Evolutionary conservation across 2,888 invertebrate species (phyloP).

Genomic region (Aelia acuminata): DNA sequence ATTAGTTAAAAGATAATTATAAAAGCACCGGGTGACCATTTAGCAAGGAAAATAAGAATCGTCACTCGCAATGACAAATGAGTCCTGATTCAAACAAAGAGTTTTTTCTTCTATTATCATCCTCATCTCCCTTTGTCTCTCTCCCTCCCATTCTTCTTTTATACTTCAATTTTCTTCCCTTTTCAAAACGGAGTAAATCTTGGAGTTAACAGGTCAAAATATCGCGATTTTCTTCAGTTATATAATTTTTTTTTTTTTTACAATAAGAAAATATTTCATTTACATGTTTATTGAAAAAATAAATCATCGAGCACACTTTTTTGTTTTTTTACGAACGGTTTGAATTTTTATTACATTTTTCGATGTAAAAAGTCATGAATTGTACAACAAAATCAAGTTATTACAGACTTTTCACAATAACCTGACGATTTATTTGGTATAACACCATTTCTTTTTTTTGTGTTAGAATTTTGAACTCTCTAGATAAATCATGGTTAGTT

Average conservation of each 20-base stretch:
- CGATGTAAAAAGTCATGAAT: too few relatives aligned
- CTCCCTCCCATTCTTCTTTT: background rate
- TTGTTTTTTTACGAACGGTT: too few relatives aligned
- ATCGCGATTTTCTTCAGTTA: background rate
- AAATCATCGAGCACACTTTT: too few relatives aligned
- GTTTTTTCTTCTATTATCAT: slow-evolving; percentile 5
- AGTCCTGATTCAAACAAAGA: background rate
- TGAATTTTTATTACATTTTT: too few relatives aligned
- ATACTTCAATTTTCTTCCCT: background rate
- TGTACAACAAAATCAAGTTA: too few relatives aligned
- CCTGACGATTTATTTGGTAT: too few relatives aligned
- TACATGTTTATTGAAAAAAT: too few relatives aligned
- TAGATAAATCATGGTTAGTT: too few relatives aligned
- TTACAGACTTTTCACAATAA: too few relatives aligned
- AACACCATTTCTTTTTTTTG: too few relatives aligned
- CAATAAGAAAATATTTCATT: too few relatives aligned
- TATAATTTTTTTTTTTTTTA: background rate
- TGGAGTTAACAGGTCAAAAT: background rate
- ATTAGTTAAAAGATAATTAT: background rate
- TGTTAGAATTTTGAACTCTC: too few relatives aligned
- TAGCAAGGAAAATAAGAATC: background rate
- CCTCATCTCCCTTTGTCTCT: background rate
- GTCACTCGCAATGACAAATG: background rate
- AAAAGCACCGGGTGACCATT: background rate
- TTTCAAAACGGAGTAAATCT: background rate